Base-by-base conservation (phyloP, 2,797 vertebrate genomes). In the Vultur gryphus region DNA sequence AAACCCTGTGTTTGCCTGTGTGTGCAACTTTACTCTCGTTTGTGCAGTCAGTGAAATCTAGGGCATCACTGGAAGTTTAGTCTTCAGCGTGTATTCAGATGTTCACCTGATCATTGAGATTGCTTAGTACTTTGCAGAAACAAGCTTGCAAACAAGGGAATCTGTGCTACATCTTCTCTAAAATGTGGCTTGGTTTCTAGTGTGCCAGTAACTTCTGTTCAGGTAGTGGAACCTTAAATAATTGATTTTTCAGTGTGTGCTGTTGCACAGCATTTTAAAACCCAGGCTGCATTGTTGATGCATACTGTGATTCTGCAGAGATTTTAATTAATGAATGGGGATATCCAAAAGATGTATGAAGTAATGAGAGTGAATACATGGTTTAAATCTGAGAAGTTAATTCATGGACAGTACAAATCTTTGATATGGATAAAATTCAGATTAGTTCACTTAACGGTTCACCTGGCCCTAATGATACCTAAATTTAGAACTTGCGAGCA, bases 401-500 rank as follows among this genome's bases (percentile, higher is more conserved):
- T 94, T 91, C 71, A 33, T 86, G 69, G 51, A 62, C 14, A 51
- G n/a, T 29, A 58, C 3, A 75, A n/a, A n/a, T 65, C 52, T 92
- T 75, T 78, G 49, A 21, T 72, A 69, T 6, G 87, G 89, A 83
- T 96, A 82, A 96, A 96, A 95, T 95, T 93, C 43, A 92, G 87
- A 90, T 96, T 62, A 67, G 91, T 83, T 97, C 91, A 46, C 35
- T 57, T 92, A 87, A 92, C 0, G 52, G 83, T 95, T 98, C 94
- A 93, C 91, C 90, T 95, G 87, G 69, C 78, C 55, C 52, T 66
- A 76, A 87, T 82, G 89, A 73, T 79, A 79, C 69, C 92, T 91
- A 86, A 87, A 96, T 96, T 96, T 87, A 89, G 79, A 96, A 91
- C 69, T 95, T 89, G 84, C 4, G 82, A 96, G 78, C 79, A 86